phyloP scores from a whole-genome alignment of 2,797 vertebrate species.

The Argya squamiceps region DNA sequence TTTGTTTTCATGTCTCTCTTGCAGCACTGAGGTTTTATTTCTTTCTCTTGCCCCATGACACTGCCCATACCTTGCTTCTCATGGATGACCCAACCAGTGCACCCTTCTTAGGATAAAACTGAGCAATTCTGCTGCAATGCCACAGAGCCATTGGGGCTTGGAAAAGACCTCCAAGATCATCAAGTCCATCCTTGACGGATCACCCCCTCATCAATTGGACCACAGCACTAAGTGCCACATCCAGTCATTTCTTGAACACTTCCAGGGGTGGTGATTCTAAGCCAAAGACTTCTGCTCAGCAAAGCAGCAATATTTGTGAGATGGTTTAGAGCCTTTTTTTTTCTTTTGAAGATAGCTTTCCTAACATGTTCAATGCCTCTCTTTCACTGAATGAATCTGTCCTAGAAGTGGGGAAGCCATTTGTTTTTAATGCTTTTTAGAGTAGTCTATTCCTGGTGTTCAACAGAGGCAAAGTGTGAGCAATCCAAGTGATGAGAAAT shows the following conservation, averaged over 20 bases:
- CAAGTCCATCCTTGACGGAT: neutral
- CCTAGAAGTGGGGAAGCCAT: neutral
- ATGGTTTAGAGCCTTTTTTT: neutral
- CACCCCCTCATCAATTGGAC: neutral
- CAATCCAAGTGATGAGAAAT: neutral
- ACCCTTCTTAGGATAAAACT: neutral
- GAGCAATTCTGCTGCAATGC: neutral
- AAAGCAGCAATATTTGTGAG: neutral
- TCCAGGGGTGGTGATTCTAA: neutral
- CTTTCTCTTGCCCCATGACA: neutral
- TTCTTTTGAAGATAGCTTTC: neutral
- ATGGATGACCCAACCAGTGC: accelerated
- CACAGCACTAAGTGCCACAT: accelerated
- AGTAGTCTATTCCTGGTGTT: neutral
- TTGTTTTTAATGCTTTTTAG: neutral
- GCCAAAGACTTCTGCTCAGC: neutral
- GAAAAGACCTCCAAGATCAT: neutral
- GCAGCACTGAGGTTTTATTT: neutral
- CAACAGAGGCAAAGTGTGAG: neutral
- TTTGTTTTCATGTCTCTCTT: neutral
- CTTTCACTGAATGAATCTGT: neutral
- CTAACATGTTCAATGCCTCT: neutral
- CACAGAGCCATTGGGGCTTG: neutral
- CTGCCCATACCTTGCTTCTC: neutral
- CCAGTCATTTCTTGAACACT: neutral